These are phyloP conservation scores for Trissolcus brochymenae DNA, from an alignment of 2,888 invertebrate genomes.

Conservation along the genomic window DNA sequence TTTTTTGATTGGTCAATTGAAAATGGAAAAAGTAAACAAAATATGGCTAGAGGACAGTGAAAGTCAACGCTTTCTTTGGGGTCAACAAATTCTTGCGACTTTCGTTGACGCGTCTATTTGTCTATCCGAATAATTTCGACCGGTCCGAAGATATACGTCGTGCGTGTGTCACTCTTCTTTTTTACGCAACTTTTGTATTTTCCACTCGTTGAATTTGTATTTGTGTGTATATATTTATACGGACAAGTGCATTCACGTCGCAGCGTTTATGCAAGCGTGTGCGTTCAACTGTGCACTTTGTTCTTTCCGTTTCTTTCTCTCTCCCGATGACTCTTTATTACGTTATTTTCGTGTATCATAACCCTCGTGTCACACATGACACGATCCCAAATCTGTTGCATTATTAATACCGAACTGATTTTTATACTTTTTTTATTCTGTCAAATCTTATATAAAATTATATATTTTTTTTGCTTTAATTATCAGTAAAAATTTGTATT, in stretches of 20 bases:
- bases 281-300: slow-evolving; percentile 29
- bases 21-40: neutral
- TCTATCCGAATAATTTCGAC: slow-evolving; percentile 52
- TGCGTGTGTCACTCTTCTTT: slow-evolving; percentile 39
- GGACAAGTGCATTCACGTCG: too few relatives aligned
- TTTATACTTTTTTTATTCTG: too few relatives aligned
- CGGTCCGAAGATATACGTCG: slow-evolving; percentile 34
- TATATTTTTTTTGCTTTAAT: too few relatives aligned
- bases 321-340: slow-evolving; percentile 33
- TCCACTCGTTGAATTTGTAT: slow-evolving; percentile 25
- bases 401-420: slow-evolving; percentile 27
- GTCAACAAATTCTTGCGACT: slow-evolving; percentile 54
- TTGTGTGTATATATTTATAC: slow-evolving; percentile 16
- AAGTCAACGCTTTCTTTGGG: slow-evolving; percentile 53
- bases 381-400: slow-evolving; percentile 31
- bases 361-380: slow-evolving; percentile 17
- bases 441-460: too few relatives aligned
- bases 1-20: neutral
- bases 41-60: slow-evolving; percentile 41
- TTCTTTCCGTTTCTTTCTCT: slow-evolving; percentile 22
- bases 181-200: slow-evolving; percentile 48
- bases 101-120: slow-evolving; percentile 52
- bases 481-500: too few relatives aligned
- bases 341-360: slow-evolving; percentile 42
- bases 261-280: slow-evolving; percentile 5